Percentiles rank a stretch among this genome's conserved stretches.
Conservation (phyloP, 2,797 vertebrate genomes). For the Peromyscus aztecus region DNA sequence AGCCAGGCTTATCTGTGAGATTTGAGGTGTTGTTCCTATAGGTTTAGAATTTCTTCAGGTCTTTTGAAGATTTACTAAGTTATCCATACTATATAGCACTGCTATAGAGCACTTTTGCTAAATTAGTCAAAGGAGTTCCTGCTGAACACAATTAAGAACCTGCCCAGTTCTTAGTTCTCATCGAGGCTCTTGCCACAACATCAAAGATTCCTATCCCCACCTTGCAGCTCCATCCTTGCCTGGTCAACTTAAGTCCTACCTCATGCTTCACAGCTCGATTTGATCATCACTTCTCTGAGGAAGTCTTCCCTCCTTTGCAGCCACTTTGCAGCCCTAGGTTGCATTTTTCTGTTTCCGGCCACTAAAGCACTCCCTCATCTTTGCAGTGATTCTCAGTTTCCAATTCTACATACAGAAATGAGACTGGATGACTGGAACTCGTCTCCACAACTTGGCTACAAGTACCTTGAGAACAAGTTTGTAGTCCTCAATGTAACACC, state of each 20-base stretch:
- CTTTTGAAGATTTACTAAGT: not conserved
- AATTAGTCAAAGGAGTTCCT: not conserved
- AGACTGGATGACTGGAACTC: not conserved
- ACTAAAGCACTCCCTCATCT: not conserved
- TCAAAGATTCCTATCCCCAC: not conserved
- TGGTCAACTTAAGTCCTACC: not conserved
- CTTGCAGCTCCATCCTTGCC: not conserved
- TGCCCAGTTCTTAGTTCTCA: not conserved
- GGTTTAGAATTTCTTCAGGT: not conserved
- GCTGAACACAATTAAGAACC: not conserved
- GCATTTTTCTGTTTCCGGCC: not conserved
- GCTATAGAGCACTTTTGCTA: constrained; percentile 9
- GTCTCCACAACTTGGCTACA: not conserved
- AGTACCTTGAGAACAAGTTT: not conserved
- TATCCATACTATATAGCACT: not conserved
- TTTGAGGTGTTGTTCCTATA: not conserved
- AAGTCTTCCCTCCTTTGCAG: not conserved
- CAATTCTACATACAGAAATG: not conserved
- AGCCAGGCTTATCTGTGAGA: not conserved
- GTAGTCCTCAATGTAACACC: not conserved
- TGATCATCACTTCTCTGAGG: not conserved
- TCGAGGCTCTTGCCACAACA: not conserved
- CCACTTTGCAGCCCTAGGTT: not conserved
- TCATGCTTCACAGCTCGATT: not conserved
- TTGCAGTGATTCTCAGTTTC: not conserved